Percentiles rank a stretch among this genome's conserved stretches.
Evolutionary conservation across 2,888 invertebrate species (phyloP).

Genomic region (Conchocele bisecta): DNA sequence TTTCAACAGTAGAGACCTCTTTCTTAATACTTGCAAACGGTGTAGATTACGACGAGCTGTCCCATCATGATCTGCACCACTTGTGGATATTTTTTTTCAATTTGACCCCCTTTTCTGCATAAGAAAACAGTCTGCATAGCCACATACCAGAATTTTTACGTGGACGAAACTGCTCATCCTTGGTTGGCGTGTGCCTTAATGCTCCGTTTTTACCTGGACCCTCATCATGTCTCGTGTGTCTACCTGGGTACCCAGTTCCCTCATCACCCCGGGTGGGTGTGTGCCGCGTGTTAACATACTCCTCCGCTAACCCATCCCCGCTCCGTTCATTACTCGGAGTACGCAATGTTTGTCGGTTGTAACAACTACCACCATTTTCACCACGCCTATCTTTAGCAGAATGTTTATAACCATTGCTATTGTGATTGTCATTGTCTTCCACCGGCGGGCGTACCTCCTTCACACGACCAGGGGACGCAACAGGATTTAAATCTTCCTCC

Average conservation of each 20-base stretch:
- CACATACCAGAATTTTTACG: constrained; percentile 66
- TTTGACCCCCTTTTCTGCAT: too few relatives aligned
- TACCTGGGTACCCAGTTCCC: background rate
- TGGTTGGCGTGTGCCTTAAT: constrained; percentile 65
- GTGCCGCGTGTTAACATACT: background rate
- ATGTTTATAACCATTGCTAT: constrained; percentile 1
- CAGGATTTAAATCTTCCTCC: constrained; percentile 63
- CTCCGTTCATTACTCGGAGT: constrained; percentile 24
- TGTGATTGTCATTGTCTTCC: constrained; percentile 2
- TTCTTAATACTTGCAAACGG: too few relatives aligned
- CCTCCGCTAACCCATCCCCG: background rate
- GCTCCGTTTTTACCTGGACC: constrained; percentile 24
- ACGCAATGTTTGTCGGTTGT: background rate
- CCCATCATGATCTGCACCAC: too few relatives aligned
- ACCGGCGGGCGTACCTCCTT: constrained; percentile 48
- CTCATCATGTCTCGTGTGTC: constrained; percentile 2
- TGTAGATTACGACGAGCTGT: too few relatives aligned
- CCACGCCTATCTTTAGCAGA: too few relatives aligned
- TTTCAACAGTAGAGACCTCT: too few relatives aligned
- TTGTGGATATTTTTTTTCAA: too few relatives aligned
- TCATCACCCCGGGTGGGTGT: too few relatives aligned
- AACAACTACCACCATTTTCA: background rate
- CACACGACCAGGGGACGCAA: constrained; percentile 73
- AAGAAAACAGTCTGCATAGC: too few relatives aligned
- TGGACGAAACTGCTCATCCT: constrained; percentile 64